Base-by-base conservation (phyloP, 2,797 vertebrate species). In the Enteromius treurensis region DNA sequence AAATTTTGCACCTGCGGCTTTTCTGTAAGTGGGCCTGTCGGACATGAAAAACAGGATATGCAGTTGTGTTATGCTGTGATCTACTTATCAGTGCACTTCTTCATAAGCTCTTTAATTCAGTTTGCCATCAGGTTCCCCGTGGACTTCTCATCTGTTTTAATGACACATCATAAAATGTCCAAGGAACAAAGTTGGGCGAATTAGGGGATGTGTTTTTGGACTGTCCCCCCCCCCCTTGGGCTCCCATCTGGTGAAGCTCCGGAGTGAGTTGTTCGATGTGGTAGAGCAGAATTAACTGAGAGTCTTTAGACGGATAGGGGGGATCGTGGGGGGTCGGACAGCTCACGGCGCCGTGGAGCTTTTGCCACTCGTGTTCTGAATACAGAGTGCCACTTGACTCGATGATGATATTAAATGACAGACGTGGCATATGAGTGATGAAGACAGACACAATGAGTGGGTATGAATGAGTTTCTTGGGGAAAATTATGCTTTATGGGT, bases 131-230 rank as follows among this genome's bases (percentile, higher is more conserved):
- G 84, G 34, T 81, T 74, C 81, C 87, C 80, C 3, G 23, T 58
- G 75, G 85, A 85, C 81, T 60, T 49, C 85, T 89, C 87, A 87
- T 89, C 87, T 88, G 84, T 85, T 88, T 88, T 84, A 85, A 86
- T 88, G 79, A 81, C 86, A 87, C 73, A 67, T 70, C 76, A 79
- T 79, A 78, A 86, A 88, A 86, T 86, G 79, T 84, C 86, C 79
- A 70, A 37, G 10, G 75, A 79, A 82, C 77, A 73, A 80, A 84
- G 81, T 86, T 86, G 68, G 75, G 74, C 32, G 84, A 85, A 85
- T 86, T 82, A 89, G 76, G 80, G 51, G 82, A 82, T 77, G 51
- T 68, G 58, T 80, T 87, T 85, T 87, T 75, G 71, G 58, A 86
- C 84, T 70, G 34, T 74, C 67, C 79, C 67, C 79, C 26, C 26